Base-by-base conservation (phyloP, 2,888 invertebrate genomes). In the Geotrupes spiniger region DNA sequence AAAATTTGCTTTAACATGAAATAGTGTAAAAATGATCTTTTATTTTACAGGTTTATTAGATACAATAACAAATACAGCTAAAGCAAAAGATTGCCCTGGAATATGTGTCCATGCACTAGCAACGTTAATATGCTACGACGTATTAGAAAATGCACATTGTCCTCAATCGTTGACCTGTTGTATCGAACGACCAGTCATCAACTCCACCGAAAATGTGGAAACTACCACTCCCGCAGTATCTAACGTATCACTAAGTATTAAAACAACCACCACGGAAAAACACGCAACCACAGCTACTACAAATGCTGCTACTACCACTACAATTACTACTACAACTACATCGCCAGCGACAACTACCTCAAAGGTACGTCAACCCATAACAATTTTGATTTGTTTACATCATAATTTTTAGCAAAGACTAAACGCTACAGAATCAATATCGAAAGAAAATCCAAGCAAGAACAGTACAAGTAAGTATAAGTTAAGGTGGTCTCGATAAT, bases 81-180 rank as follows among this genome's bases (percentile, higher is more conserved):
- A 89, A 70, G 81, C 85, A 49, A 88, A 89, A 73, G 86, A 90
- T 70, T 93, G 93, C 66, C 92, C 93, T 0, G 93, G 93, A 1
- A 84, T 88, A 47, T 93, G 93, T 72, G 88, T 92, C 52, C 91
- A 92, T 66, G 83, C 89, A 6, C 72, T 93, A 49, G 90, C 93
- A 1, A 87, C 92, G 1, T 74, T 92, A 51, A 87, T 92, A 63
- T 93, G 93, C 70, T 85, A 87, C 70, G 86, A 91, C 60, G 91
- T 93, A 11, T 76, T 89, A 41, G 89, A 91, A 49, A 84, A 91
- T 64, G 84, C 89, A 12, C 82, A 83, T 50, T 92, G 92, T 63
- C 89, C 91, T 15, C 83, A 85, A 46, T 73, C 85, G 2, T 84
- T 83, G 58, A 90, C 91, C 89, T 84, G 89, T 68, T 92, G 92